Evolutionary conservation across 2,113 vertebrate species (phyloP).

Genomic region (Python bivittatus): DNA sequence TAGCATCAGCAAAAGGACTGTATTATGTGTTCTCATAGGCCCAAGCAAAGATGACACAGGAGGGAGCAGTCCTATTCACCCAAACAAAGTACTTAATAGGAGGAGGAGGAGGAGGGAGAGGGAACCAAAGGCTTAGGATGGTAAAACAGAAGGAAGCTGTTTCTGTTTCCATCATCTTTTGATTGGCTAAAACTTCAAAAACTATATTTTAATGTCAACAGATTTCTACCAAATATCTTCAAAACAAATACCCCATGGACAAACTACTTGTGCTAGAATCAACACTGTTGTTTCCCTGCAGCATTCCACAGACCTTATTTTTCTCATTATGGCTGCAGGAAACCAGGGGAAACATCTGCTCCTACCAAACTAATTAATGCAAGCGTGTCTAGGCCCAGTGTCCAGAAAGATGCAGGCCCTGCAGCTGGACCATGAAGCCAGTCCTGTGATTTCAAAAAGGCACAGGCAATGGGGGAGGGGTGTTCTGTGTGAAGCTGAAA

Average conservation of each 20-base stretch:
- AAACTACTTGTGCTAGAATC: neutral
- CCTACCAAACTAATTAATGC: conserved; percentile 51
- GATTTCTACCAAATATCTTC: rapidly evolving
- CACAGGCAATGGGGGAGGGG: neutral
- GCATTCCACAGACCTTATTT: conserved; percentile 38
- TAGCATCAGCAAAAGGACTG: neutral
- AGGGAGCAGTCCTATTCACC: neutral
- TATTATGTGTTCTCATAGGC: neutral
- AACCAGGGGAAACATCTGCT: conserved; percentile 54
- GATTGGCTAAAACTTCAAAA: neutral
- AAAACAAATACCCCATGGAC: neutral
- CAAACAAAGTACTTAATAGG: neutral
- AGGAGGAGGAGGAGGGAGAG: neutral
- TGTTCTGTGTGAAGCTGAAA: neutral
- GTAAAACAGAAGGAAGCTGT: neutral
- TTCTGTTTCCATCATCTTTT: rapidly evolving
- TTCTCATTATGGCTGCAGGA: conserved; percentile 57
- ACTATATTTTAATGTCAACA: neutral
- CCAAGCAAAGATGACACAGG: neutral
- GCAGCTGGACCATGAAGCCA: conserved; percentile 25
- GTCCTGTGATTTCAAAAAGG: conserved; percentile 36
- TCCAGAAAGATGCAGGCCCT: conserved; percentile 38
- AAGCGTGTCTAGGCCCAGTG: conserved; percentile 31
- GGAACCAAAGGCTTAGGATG: neutral
- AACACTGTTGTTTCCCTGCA: conserved; percentile 17